These are phyloP conservation scores for Odontamblyopus rebecca DNA, from an alignment of 2,797 vertebrate genomes.

Conservation along the genomic window DNA sequence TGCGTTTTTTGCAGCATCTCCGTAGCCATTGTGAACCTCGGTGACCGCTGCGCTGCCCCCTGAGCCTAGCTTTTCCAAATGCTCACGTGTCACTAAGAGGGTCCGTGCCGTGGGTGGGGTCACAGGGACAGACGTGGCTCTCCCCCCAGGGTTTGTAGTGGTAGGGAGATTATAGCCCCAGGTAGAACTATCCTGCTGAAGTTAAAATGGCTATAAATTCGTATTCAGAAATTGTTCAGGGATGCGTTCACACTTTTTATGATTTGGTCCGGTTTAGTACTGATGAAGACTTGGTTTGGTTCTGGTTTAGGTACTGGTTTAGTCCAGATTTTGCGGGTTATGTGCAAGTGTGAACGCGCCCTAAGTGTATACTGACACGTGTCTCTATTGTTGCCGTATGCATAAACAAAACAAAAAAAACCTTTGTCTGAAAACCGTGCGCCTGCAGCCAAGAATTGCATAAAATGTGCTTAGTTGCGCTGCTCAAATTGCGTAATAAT, in stretches of 20 bases:
- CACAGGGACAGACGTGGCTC: slow-evolving; percentile 56
- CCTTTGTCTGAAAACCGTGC: slow-evolving; percentile 4
- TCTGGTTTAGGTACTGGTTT: too few species aligned
- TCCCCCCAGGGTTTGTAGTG: background rate
- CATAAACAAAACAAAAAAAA: background rate
- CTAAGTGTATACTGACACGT: slow-evolving; percentile 19
- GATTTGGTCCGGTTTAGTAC: too few species aligned
- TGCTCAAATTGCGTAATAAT: too few species aligned
- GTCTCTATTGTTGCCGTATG: slow-evolving; percentile 13
- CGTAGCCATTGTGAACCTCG: background rate
- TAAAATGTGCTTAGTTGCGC: background rate
- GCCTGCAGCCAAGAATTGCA: background rate
- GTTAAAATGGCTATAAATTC: background rate
- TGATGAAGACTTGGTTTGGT: too few species aligned
- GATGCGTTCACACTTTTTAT: too few species aligned
- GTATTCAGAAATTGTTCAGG: background rate
- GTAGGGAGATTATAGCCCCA: background rate
- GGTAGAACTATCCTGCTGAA: background rate
- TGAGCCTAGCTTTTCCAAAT: slow-evolving; percentile 19
- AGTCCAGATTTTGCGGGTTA: too few species aligned
- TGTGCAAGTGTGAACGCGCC: background rate
- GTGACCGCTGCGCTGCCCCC: slow-evolving; percentile 30
- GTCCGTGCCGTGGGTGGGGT: slow-evolving; percentile 44
- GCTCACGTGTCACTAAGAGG: slow-evolving; percentile 72
- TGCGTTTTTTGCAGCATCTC: too few species aligned